Evolutionary conservation across 2,797 vertebrate species (phyloP).

Genomic region (Sebastes itinus): DNA sequence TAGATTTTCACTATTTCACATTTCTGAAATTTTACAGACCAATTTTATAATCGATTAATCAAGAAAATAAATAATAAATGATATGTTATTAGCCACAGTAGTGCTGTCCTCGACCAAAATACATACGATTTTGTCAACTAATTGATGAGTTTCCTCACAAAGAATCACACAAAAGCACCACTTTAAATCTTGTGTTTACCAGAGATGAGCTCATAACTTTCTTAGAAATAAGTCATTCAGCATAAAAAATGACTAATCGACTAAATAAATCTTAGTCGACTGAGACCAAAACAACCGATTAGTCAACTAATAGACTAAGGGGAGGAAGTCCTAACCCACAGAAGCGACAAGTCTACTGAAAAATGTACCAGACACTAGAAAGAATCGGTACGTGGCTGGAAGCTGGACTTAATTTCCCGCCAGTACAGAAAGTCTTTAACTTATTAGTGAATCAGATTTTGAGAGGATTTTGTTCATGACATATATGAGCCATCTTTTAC

Average conservation of each 20-base stretch:
- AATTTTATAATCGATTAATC: neutral
- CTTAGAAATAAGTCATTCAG: no score
- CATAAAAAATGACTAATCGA: no score
- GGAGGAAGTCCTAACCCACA: no score
- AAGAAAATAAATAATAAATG: neutral
- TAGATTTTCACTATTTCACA: neutral
- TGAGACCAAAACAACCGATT: no score
- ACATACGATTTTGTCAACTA: no score
- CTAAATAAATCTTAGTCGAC: no score
- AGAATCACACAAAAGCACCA: no score
- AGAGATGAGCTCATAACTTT: no score
- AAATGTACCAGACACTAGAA: neutral
- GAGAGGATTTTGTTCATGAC: constrained; percentile 36
- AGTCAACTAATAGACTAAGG: no score
- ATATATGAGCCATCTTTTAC: constrained; percentile 25
- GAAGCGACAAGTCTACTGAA: neutral
- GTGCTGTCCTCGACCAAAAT: neutral
- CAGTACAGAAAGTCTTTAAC: constrained; percentile 7
- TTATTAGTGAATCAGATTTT: constrained; percentile 18
- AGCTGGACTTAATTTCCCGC: constrained; percentile 13
- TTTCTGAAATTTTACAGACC: neutral
- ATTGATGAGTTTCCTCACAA: no score
- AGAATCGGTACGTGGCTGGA: neutral
- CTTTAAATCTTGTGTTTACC: no score
- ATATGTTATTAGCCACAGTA: neutral